Conservation (phyloP, 2,113 vertebrate genomes). For the Trichomycterus rosablanca region DNA sequence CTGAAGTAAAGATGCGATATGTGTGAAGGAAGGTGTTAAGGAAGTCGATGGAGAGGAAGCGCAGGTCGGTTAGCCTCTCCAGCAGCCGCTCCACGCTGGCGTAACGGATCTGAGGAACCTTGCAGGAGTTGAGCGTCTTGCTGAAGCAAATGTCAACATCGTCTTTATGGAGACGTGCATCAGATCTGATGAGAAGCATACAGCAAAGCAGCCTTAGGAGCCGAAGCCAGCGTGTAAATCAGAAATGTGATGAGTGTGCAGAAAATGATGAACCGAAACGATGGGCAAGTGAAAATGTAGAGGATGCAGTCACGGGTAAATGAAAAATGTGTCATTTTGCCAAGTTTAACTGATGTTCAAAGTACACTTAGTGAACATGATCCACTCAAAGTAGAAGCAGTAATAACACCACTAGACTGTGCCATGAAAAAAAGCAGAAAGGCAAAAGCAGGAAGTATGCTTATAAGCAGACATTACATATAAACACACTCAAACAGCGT, state of each 20-base stretch:
- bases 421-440: slow-evolving; percentile 17
- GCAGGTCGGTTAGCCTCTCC: slow-evolving; percentile 91
- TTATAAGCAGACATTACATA: slow-evolving; percentile 9
- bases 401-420: background rate
- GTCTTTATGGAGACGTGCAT: slow-evolving; percentile 92
- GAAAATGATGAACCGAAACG: background rate
- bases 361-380: too few species aligned
- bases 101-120: slow-evolving; percentile 97
- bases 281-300: background rate
- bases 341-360: too few species aligned
- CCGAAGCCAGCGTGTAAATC: slow-evolving; percentile 5
- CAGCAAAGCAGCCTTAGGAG: slow-evolving; percentile 36
- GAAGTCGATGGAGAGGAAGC: slow-evolving; percentile 98
- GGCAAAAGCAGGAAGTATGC: slow-evolving; percentile 14
- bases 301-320: too few species aligned
- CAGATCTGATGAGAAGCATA: slow-evolving; percentile 77
- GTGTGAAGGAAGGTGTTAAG: slow-evolving; percentile 98
- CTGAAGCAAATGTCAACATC: slow-evolving; percentile 98
- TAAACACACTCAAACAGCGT: slow-evolving; percentile 1
- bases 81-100: slow-evolving; percentile 92
- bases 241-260: background rate
- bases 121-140: slow-evolving; percentile 98
- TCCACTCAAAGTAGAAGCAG: too few species aligned
- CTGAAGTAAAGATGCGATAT: slow-evolving; percentile 93
- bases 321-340: too few species aligned